phyloP scores from a whole-genome alignment of 2,113 vertebrate species.

The Craseonycteris thonglongyai region DNA sequence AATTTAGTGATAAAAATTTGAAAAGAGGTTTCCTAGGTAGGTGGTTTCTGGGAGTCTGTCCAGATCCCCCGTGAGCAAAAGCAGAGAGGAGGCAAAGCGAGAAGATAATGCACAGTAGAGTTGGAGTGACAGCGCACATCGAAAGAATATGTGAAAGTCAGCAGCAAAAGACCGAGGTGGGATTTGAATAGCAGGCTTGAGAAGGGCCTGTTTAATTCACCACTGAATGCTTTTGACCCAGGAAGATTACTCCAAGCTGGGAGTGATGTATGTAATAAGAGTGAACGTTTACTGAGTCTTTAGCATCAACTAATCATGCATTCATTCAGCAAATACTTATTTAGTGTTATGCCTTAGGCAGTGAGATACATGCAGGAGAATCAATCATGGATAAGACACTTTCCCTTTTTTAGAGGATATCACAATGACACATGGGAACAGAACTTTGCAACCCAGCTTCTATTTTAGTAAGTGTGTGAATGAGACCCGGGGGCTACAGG shows the following conservation, averaged over 20 bases:
- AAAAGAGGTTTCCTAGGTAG: background rate
- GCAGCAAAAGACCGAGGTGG: background rate
- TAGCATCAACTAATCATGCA: background rate
- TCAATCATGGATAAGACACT: background rate
- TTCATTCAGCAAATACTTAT: background rate
- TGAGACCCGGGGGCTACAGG: background rate
- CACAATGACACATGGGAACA: background rate
- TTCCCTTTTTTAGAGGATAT: background rate
- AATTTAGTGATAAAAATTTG: background rate
- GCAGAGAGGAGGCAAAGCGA: background rate
- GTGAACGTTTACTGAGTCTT: background rate
- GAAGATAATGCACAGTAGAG: fast-evolving
- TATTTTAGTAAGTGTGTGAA: background rate
- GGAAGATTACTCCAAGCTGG: background rate
- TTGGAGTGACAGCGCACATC: fast-evolving
- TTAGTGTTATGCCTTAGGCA: background rate
- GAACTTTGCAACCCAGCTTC: background rate
- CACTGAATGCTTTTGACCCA: background rate
- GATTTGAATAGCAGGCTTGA: background rate
- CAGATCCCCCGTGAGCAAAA: background rate
- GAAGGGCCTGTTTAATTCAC: background rate
- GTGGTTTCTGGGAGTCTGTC: background rate
- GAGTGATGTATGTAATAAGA: background rate
- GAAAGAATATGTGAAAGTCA: no score
- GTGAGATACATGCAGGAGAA: background rate